Base-by-base conservation (phyloP, 2,888 invertebrate species). In the Aethes cnicana region DNA sequence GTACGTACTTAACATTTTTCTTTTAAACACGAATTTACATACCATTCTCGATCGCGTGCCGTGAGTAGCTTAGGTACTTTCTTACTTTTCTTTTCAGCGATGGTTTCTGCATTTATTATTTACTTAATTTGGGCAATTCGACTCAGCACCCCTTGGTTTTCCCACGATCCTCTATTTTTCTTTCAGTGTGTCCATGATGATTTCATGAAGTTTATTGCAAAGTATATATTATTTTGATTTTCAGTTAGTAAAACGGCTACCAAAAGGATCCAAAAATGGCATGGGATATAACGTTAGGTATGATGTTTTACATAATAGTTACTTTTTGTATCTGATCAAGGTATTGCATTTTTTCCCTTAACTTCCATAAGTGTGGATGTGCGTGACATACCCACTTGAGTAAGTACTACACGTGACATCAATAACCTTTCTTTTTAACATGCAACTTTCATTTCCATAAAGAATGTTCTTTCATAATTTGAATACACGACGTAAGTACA, bases 211-310 rank as follows among this genome's bases (percentile, higher is more conserved):
- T n/a, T n/a, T n/a, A n/a, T n/a, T n/a, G n/a, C n/a, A n/a, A n/a
- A n/a, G n/a, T n/a, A n/a, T n/a, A n/a, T n/a, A n/a, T n/a, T n/a
- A 8, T 30, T 32, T 11, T 8, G 14, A 5, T 18, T 25, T 47
- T 32, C 23, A 47, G 47, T 18, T 52, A 39, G 4, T 37, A 30
- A 17, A 23, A 12, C 6, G 2, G 17, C 1, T 4, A 28, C 7
- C 17, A 42, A 12, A 18, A 26, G n/a, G 23, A 12, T 26, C 20
- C 7, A 6, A 26, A 44, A 36, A 85, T 85, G 86, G 70, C 80
- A 54, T 87, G 87, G 87, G 87, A 87, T 55, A 63, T 87, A 11
- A 86, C 87, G 35, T 71, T 81, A 56, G 84, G 84, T 84, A 74
- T 72, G 69, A 32, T 52, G 56, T 9, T 33, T 21, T n/a, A n/a